phyloP scores from a whole-genome alignment of 2,797 vertebrate genomes.

The Salmo trutta region DNA sequence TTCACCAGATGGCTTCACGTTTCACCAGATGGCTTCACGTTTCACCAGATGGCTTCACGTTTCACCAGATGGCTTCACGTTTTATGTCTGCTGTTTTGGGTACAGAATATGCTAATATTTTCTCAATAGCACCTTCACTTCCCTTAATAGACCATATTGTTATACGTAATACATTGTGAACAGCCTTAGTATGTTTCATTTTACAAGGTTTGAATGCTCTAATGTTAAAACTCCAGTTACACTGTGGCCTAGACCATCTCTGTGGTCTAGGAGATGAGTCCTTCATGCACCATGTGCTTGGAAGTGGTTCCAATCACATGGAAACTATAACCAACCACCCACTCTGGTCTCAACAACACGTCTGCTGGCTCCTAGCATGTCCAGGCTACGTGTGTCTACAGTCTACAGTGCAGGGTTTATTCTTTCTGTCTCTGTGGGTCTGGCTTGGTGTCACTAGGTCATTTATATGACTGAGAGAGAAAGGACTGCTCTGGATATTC shows the following conservation, averaged over 20 bases:
- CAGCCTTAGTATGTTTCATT: not conserved
- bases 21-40: too few relatives aligned
- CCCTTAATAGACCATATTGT: not conserved
- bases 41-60: too few relatives aligned
- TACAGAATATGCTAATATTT: not conserved
- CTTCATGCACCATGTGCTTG: conserved; percentile 1
- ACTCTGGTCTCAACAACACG: not conserved
- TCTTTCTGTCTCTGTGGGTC: conserved; percentile 1
- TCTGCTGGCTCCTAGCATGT: not conserved
- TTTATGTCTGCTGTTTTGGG: conserved; percentile 29
- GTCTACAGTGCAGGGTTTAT: not conserved
- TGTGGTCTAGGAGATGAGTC: not conserved
- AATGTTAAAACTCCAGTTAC: not conserved
- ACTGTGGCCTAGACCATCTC: not conserved
- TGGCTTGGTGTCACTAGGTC: conserved; percentile 13
- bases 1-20: too few relatives aligned
- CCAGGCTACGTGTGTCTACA: conserved; percentile 15
- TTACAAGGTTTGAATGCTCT: not conserved
- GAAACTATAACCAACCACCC: too few relatives aligned
- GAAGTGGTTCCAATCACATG: conserved; percentile 16
- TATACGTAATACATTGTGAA: not conserved
- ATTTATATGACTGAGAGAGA: conserved; percentile 40
- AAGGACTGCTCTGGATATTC: conserved; percentile 40
- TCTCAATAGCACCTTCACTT: too few relatives aligned
- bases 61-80: conserved; percentile 18